Conservation (phyloP, 2,113 vertebrate species). For the Channa maculata region DNA sequence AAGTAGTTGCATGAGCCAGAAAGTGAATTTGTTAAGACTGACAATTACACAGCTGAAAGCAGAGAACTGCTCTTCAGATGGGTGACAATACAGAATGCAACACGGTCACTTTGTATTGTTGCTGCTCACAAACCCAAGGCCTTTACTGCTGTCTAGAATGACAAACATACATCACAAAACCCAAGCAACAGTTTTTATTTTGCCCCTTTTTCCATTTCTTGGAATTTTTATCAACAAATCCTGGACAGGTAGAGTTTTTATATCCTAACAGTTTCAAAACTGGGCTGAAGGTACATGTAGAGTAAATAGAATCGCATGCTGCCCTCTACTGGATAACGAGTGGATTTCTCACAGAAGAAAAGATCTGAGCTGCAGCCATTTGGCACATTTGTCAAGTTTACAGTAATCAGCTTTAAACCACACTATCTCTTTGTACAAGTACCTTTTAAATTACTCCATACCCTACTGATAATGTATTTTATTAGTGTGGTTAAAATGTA, state of each 20-base stretch:
- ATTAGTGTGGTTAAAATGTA: too few relatives aligned
- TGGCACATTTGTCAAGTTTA: neutral
- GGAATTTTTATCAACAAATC: neutral
- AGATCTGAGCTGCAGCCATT: neutral
- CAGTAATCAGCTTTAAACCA: neutral
- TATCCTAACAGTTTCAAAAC: slow-evolving; percentile 1
- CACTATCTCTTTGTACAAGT: too few relatives aligned
- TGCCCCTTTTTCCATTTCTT: neutral
- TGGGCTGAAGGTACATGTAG: neutral
- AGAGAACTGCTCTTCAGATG: neutral
- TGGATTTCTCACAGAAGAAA: slow-evolving; percentile 2
- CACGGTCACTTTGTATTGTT: neutral
- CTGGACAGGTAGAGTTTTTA: neutral
- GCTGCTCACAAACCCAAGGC: slow-evolving; percentile 7
- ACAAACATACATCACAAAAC: neutral
- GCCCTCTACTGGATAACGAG: slow-evolving; percentile 63
- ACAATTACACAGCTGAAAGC: slow-evolving; percentile 28
- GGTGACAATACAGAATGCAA: slow-evolving; percentile 2
- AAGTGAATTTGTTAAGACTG: slow-evolving; percentile 30
- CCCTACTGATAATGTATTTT: too few relatives aligned
- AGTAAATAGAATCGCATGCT: slow-evolving; percentile 21
- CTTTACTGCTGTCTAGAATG: neutral
- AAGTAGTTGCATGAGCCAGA: slow-evolving; percentile 17
- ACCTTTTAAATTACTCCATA: neutral
- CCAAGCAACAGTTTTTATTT: neutral